Conservation (phyloP, 2,797 vertebrate species). For the Brachyrhaphis roseni region DNA sequence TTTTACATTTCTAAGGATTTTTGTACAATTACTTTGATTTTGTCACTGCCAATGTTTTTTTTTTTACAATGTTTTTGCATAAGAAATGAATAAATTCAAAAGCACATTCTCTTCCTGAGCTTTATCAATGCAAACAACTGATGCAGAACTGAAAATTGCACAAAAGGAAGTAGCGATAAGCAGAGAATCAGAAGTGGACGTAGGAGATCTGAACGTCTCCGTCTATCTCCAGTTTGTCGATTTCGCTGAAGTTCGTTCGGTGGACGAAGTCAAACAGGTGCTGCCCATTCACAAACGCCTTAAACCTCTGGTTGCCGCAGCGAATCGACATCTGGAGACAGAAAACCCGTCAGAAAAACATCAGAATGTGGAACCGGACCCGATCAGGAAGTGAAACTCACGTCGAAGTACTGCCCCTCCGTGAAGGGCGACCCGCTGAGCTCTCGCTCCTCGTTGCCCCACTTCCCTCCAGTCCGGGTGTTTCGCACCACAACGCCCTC, state of each 20-base stretch:
- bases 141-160: background rate
- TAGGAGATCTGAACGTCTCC: slow-evolving; percentile 86
- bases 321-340: slow-evolving; percentile 83
- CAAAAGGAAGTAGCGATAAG: background rate
- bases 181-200: slow-evolving; percentile 78
- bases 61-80: slow-evolving; percentile 75
- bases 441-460: slow-evolving; percentile 85
- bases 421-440: slow-evolving; percentile 78
- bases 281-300: slow-evolving; percentile 84
- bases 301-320: slow-evolving; percentile 82
- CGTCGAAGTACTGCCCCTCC: slow-evolving; percentile 87
- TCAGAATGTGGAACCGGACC: background rate
- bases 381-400: slow-evolving; percentile 54
- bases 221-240: slow-evolving; percentile 79
- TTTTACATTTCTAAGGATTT: slow-evolving; percentile 39
- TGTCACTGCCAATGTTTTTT: slow-evolving; percentile 57
- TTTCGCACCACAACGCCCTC: slow-evolving; percentile 82
- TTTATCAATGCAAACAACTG: background rate
- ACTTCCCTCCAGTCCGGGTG: slow-evolving; percentile 74
- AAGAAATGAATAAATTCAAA: slow-evolving; percentile 73
- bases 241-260: slow-evolving; percentile 72
- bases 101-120: slow-evolving; percentile 3
- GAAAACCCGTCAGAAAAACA: background rate
- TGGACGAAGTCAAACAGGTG: slow-evolving; percentile 83
- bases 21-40: slow-evolving; percentile 59